Evolutionary conservation across 2,888 invertebrate species (phyloP).

Genomic region (Orthosia gothica): DNA sequence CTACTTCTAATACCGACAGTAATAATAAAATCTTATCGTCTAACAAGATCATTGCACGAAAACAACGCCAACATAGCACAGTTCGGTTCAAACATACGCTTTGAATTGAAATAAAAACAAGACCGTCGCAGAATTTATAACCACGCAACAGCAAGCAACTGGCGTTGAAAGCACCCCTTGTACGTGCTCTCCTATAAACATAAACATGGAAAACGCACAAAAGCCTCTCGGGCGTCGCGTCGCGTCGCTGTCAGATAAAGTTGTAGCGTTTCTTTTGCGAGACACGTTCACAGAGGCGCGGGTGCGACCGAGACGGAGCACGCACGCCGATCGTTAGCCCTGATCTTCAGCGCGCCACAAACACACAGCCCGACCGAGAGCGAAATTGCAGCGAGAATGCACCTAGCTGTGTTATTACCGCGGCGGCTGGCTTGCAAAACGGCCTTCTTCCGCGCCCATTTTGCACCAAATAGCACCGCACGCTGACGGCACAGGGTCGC

Average conservation of each 20-base stretch:
- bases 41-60: constrained; percentile 68
- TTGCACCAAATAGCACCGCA: constrained; percentile 74
- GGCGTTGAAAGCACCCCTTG: constrained; percentile 89
- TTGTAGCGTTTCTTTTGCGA: constrained; percentile 90
- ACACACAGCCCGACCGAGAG: constrained; percentile 92
- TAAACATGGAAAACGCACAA: constrained; percentile 91
- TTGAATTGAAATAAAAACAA: constrained; percentile 85
- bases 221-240: constrained; percentile 89
- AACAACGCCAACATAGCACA: constrained; percentile 67
- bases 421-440: constrained; percentile 82
- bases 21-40: constrained; percentile 63
- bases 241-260: constrained; percentile 90
- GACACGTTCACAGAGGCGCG: constrained; percentile 74
- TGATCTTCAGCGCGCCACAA: constrained; percentile 92
- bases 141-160: constrained; percentile 80
- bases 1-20: constrained; percentile 27
- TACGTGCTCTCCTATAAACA: constrained; percentile 90
- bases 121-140: constrained; percentile 84
- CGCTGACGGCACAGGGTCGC: constrained; percentile 71
- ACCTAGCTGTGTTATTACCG: constrained; percentile 91
- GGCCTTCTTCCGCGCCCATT: constrained; percentile 78
- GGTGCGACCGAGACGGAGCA: constrained; percentile 83
- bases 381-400: constrained; percentile 92
- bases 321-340: constrained; percentile 90
- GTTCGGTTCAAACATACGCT: constrained; percentile 76